phyloP scores from a whole-genome alignment of 1,140 invertebrate genomes.

The Drosophila arizonae region DNA sequence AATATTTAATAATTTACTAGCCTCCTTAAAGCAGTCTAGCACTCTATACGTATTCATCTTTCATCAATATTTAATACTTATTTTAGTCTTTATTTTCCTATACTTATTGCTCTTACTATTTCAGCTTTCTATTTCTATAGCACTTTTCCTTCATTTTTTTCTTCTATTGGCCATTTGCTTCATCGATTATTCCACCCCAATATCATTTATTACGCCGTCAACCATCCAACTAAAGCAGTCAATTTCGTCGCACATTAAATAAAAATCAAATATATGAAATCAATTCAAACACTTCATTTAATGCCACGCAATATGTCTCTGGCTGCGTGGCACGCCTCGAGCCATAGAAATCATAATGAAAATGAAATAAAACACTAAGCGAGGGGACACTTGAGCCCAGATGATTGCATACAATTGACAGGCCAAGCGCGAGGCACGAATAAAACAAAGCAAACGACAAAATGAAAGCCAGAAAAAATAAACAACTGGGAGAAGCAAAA shows the following conservation, averaged over 20 bases:
- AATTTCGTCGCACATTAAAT: constrained; percentile 47
- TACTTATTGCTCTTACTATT: background rate
- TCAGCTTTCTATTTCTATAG: background rate
- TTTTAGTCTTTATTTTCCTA: background rate
- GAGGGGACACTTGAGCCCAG: constrained; percentile 14
- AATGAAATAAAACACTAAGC: constrained; percentile 45
- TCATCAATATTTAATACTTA: too few species aligned
- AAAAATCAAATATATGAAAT: constrained; percentile 70
- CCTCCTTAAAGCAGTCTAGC: too few species aligned
- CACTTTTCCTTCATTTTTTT: background rate
- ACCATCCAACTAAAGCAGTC: background rate
- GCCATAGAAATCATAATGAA: constrained; percentile 61
- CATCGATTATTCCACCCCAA: background rate
- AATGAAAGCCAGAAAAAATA: background rate
- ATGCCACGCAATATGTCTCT: constrained; percentile 41
- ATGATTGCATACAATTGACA: constrained; percentile 39
- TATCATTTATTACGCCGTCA: background rate
- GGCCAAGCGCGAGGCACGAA: constrained; percentile 12
- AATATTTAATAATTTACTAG: too few species aligned
- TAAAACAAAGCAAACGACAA: constrained; percentile 17
- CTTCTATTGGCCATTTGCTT: background rate
- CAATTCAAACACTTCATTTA: constrained; percentile 64
- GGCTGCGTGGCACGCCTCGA: background rate
- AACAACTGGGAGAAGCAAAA: background rate
- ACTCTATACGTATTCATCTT: too few species aligned